Conservation (phyloP, 1,140 invertebrate genomes). For the Monochamus saltuarius region DNA sequence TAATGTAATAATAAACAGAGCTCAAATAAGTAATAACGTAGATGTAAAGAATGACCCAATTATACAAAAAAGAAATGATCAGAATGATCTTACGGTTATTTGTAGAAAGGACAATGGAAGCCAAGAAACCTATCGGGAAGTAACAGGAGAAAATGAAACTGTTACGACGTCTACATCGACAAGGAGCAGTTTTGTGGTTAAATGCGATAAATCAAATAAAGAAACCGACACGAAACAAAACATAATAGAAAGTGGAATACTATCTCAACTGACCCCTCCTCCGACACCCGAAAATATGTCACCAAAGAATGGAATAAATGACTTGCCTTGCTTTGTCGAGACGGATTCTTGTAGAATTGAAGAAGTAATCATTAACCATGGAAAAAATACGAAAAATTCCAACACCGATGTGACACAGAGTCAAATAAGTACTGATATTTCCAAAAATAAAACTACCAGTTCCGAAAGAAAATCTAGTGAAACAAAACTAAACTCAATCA, state of each 20-base stretch:
- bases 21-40: too few relatives aligned
- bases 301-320: conserved; percentile 19
- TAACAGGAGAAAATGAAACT: background rate
- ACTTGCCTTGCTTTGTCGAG: too few relatives aligned
- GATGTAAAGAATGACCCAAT: too few relatives aligned
- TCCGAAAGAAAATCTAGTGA: too few relatives aligned
- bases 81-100: too few relatives aligned
- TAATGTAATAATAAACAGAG: too few relatives aligned
- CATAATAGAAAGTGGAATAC: conserved; percentile 3
- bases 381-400: conserved; percentile 4
- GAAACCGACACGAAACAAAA: background rate
- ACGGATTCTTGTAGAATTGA: too few relatives aligned
- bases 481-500: too few relatives aligned
- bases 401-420: background rate
- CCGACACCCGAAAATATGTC: conserved; percentile 38
- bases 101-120: too few relatives aligned
- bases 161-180: background rate
- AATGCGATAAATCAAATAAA: background rate
- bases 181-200: background rate
- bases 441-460: too few relatives aligned
- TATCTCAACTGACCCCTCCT: conserved; percentile 39
- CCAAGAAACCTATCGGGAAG: background rate
- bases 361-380: background rate
- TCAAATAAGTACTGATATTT: too few relatives aligned
- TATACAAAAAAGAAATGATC: too few relatives aligned